phyloP scores from a whole-genome alignment of 2,113 vertebrate genomes.

The Beaufortia kweichowensis region DNA sequence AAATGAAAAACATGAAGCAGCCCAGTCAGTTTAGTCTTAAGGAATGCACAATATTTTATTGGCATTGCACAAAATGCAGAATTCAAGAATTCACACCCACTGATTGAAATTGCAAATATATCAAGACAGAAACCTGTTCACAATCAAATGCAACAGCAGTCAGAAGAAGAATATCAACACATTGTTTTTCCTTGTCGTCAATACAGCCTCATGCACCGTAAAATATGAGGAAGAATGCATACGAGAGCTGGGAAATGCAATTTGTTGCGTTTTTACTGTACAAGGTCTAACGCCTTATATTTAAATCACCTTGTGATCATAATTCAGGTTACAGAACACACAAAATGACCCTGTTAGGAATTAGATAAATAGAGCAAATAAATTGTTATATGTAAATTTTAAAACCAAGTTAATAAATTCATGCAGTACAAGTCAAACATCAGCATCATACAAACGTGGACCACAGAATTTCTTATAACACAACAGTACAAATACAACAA shows the following conservation, averaged over 20 bases:
- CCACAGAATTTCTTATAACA: conserved; percentile 58
- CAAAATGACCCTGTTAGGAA: conserved; percentile 15
- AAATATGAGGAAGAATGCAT: background rate
- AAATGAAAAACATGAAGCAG: background rate
- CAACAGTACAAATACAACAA: conserved; percentile 75
- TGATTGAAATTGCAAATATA: conserved; percentile 48
- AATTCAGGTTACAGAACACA: conserved; percentile 10
- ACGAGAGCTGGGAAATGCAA: background rate
- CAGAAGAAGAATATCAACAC: conserved; percentile 43
- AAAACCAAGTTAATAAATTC: conserved; percentile 57
- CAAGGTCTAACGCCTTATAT: background rate
- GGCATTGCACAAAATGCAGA: conserved; percentile 53
- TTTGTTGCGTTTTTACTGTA: background rate
- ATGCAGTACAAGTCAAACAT: conserved; percentile 66
- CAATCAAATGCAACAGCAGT: conserved; percentile 50
- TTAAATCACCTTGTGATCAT: conserved; percentile 51
- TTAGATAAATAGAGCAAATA: background rate
- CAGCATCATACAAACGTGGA: conserved; percentile 68
- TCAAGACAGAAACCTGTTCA: conserved; percentile 44
- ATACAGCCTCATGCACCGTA: background rate
- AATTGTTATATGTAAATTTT: conserved; percentile 45
- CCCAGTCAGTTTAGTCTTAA: background rate
- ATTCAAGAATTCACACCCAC: conserved; percentile 55
- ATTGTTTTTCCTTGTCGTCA: conserved; percentile 9
- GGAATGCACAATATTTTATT: conserved; percentile 64